Percentiles rank a stretch among this genome's conserved stretches.
phyloP scores from a whole-genome alignment of 2,113 vertebrate species.

The Dunckerocampus dactyliophorus region DNA sequence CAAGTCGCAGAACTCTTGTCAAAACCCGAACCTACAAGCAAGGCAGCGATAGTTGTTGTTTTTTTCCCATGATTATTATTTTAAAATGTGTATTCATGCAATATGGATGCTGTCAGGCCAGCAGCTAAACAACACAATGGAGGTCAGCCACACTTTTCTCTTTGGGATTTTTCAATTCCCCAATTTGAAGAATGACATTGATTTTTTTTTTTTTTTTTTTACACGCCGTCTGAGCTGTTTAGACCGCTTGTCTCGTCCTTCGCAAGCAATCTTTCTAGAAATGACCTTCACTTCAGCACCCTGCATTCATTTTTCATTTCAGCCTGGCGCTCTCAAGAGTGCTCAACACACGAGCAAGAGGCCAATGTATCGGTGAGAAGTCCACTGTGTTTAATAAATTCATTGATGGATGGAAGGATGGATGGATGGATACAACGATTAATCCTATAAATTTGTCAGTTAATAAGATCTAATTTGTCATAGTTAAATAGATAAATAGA shows the following conservation, averaged over 20 bases:
- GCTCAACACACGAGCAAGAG: slow-evolving; percentile 18
- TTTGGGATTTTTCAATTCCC: slow-evolving; percentile 28
- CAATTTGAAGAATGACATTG: slow-evolving; percentile 17
- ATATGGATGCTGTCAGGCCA: slow-evolving; percentile 40
- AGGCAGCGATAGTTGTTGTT: slow-evolving; percentile 14
- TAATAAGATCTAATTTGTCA: too few species aligned
- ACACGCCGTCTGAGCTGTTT: not conserved
- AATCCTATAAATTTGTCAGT: too few species aligned
- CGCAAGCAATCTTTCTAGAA: slow-evolving; percentile 18
- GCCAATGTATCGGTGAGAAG: not conserved
- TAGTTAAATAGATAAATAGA: too few species aligned
- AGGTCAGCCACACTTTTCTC: slow-evolving; percentile 33
- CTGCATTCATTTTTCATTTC: slow-evolving; percentile 34
- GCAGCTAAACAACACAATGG: slow-evolving; percentile 40
- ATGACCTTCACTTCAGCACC: slow-evolving; percentile 29
- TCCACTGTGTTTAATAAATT: not conserved
- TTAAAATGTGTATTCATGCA: slow-evolving; percentile 37
- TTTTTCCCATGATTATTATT: slow-evolving; percentile 3
- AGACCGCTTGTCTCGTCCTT: slow-evolving; percentile 15
- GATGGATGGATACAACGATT: too few species aligned
- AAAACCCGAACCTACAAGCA: slow-evolving; percentile 75
- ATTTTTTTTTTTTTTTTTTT: slow-evolving; percentile 14
- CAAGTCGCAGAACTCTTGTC: slow-evolving; percentile 85
- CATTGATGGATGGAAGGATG: too few species aligned
- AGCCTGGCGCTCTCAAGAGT: slow-evolving; percentile 5